Evolutionary conservation across 2,888 invertebrate genomes (phyloP).

Genomic region (Nesidiocoris tenuis): DNA sequence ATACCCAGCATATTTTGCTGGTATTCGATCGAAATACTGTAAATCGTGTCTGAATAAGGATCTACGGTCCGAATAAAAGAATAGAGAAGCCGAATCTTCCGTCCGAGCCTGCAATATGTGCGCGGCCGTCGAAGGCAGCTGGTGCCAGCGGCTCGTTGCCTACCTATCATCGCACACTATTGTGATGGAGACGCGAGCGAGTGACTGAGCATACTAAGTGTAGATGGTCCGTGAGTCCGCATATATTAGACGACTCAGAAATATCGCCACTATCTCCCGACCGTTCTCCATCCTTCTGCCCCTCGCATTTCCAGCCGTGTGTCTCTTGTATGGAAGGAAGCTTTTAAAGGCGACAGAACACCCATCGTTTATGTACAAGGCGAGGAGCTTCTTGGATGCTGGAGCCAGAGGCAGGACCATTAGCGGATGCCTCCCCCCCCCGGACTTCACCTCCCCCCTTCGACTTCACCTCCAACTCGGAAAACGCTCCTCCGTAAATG

Average conservation of each 20-base stretch:
- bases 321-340: not conserved
- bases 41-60: too few species aligned
- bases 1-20: too few species aligned
- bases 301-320: not conserved
- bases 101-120: not conserved
- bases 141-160: not conserved
- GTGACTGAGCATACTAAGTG: slow-evolving; percentile 40
- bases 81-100: too few species aligned
- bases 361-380: not conserved
- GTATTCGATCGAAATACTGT: too few species aligned
- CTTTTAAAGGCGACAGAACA: not conserved
- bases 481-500: not conserved
- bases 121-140: not conserved
- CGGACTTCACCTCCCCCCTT: not conserved
- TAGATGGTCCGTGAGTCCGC: slow-evolving; percentile 35
- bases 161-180: not conserved
- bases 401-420: not conserved
- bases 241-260: slow-evolving; percentile 34
- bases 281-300: not conserved
- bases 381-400: not conserved
- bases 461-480: not conserved
- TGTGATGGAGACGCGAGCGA: not conserved
- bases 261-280: not conserved
- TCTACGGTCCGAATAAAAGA: too few species aligned
- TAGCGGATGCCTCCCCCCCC: not conserved